These are phyloP conservation scores for Marmota monax DNA, from an alignment of 2,113 vertebrate species.

Conservation along the genomic window DNA sequence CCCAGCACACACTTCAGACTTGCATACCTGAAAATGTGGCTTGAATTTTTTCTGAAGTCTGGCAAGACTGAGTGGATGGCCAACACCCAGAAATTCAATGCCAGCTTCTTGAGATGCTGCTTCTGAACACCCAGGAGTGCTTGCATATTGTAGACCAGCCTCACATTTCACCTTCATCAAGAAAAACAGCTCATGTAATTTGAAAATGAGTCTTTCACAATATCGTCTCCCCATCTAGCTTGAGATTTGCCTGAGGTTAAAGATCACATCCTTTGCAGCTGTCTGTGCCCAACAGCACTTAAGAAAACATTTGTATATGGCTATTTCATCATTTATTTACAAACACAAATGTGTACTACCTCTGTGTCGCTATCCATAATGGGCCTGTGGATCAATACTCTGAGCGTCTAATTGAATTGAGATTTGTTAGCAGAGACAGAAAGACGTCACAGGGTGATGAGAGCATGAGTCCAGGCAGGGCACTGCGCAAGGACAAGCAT, in stretches of 20 bases:
- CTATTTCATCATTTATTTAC: constrained; percentile 75
- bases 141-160: neutral
- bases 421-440: neutral
- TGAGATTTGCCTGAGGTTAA: constrained; percentile 22
- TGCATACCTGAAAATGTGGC: neutral
- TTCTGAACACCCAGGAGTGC: fast-evolving
- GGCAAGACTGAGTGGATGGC: neutral
- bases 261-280: neutral
- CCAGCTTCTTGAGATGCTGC: neutral
- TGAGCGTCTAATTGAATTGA: constrained; percentile 7
- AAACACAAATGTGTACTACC: neutral
- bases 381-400: constrained; percentile 61
- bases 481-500: too few relatives aligned
- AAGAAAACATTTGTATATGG: constrained; percentile 36
- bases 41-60: neutral
- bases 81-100: neutral
- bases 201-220: neutral
- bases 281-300: neutral
- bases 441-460: too few relatives aligned
- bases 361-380: constrained; percentile 15
- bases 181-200: neutral
- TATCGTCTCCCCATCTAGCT: neutral
- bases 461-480: neutral
- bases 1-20: fast-evolving
- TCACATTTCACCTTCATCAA: neutral